Evolutionary conservation across 2,888 invertebrate species (phyloP).

Genomic region (Seladonia tumulorum): DNA sequence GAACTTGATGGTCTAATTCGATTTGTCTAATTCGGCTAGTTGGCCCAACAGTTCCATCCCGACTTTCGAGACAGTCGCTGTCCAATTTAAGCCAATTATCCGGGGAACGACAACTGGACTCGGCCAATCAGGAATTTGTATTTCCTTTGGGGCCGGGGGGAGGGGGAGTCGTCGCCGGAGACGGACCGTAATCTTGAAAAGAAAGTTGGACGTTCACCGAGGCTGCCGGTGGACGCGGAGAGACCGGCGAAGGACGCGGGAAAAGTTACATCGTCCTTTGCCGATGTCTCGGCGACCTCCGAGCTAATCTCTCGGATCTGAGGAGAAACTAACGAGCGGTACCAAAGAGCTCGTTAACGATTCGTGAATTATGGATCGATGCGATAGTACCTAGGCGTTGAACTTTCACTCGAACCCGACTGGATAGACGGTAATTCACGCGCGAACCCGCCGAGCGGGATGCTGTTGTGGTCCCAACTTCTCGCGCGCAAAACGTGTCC

Average conservation of each 20-base stretch:
- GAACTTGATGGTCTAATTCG: constrained; percentile 69
- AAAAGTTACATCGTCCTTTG: constrained; percentile 41
- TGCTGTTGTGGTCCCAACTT: background rate
- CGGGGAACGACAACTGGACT: constrained; percentile 67
- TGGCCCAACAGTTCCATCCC: constrained; percentile 59
- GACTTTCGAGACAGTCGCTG: constrained; percentile 64
- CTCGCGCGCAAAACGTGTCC: background rate
- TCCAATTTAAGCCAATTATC: constrained; percentile 75
- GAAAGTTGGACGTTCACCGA: constrained; percentile 39
- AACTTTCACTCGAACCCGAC: constrained; percentile 32
- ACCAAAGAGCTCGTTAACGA: constrained; percentile 30
- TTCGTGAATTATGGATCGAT: constrained; percentile 32
- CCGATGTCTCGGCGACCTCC: constrained; percentile 19
- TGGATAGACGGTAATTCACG: background rate
- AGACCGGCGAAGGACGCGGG: constrained; percentile 8
- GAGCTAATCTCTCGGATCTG: background rate
- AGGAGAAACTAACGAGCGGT: background rate
- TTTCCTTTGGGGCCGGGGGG: constrained; percentile 60
- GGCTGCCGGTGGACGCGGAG: background rate
- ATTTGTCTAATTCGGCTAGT: constrained; percentile 72
- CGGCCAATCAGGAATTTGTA: constrained; percentile 71
- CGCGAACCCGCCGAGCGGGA: background rate
- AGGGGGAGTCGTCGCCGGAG: background rate
- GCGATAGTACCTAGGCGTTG: background rate
- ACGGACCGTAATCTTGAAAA: constrained; percentile 46